phyloP scores from a whole-genome alignment of 2,888 invertebrate genomes.

The Chrysotoxum bicinctum region DNA sequence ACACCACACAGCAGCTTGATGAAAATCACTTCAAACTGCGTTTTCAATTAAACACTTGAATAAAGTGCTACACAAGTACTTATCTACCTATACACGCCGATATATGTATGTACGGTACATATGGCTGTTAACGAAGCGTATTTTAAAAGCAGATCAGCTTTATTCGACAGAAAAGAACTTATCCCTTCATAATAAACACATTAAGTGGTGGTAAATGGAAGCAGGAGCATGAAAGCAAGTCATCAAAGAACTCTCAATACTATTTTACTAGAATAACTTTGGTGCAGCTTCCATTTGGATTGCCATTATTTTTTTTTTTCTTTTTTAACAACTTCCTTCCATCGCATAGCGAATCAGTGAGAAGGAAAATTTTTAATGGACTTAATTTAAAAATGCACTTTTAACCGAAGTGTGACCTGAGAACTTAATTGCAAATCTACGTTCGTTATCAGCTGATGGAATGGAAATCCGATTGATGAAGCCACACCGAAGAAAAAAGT shows the following conservation, averaged over 20 bases:
- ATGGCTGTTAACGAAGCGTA: constrained; percentile 22
- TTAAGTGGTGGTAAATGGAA: constrained; percentile 59
- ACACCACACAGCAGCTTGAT: constrained; percentile 31
- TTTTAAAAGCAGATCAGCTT: constrained; percentile 49
- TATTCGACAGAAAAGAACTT: constrained; percentile 33
- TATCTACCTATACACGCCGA: neutral
- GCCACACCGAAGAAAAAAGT: neutral
- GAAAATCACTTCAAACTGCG: constrained; percentile 56
- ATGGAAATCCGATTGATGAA: constrained; percentile 68
- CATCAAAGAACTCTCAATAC: constrained; percentile 53
- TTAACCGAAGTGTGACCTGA: constrained; percentile 68
- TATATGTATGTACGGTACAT: neutral
- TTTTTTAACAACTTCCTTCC: constrained; percentile 23
- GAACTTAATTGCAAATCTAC: constrained; percentile 70
- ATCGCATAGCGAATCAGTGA: constrained; percentile 42
- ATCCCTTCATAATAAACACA: constrained; percentile 56
- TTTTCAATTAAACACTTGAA: constrained; percentile 62
- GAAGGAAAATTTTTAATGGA: constrained; percentile 71
- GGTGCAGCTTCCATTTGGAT: constrained; percentile 33
- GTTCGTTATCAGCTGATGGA: constrained; percentile 55
- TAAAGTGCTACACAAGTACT: constrained; percentile 36
- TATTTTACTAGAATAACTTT: constrained; percentile 31
- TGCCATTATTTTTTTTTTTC: neutral
- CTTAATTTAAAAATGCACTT: constrained; percentile 71
- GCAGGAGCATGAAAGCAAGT: constrained; percentile 18